Evolutionary conservation across 2,797 vertebrate genomes (phyloP).

Genomic region (Poecilia wingei): DNA sequence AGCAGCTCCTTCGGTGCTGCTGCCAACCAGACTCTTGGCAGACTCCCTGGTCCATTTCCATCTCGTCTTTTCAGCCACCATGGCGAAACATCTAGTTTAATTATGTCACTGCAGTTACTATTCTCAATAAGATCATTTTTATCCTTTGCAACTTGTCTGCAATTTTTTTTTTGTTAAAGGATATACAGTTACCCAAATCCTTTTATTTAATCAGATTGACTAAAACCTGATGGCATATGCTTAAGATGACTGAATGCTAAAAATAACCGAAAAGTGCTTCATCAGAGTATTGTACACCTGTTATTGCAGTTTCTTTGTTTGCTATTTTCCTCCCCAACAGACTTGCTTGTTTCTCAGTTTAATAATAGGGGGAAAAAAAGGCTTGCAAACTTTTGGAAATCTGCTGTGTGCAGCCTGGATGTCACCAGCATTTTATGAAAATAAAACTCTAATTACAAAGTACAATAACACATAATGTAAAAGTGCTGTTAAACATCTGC

Average conservation of each 20-base stretch:
- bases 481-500: neutral
- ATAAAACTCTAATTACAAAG: neutral
- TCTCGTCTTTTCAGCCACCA: neutral
- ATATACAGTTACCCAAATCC: neutral
- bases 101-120: neutral
- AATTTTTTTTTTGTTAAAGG: neutral
- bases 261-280: neutral
- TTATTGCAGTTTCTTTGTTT: neutral
- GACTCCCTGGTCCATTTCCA: neutral
- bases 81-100: neutral
- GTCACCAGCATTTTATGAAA: neutral
- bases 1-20: neutral
- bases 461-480: neutral
- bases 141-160: neutral
- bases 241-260: neutral
- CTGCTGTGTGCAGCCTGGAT: neutral
- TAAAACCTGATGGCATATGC: neutral
- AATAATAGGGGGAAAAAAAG: neutral
- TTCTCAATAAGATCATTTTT: neutral
- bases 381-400: neutral
- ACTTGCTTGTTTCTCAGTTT: neutral
- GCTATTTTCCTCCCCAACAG: neutral
- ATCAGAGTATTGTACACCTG: neutral
- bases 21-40: neutral
- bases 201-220: neutral